These are phyloP conservation scores for Embidobia sp. DNA, from an alignment of 2,888 invertebrate species.

Conservation along the genomic window DNA sequence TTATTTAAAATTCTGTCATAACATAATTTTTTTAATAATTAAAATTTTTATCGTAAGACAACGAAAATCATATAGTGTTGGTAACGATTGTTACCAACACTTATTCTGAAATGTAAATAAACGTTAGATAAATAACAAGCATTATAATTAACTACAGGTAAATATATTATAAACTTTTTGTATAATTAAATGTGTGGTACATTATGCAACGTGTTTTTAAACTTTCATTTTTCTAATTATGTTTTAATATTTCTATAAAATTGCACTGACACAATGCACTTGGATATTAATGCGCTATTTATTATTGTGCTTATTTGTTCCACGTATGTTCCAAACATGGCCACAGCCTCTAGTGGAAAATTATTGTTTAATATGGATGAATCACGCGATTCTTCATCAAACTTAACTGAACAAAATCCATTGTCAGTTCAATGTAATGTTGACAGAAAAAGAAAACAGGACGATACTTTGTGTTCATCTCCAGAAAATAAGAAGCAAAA, in stretches of 20 bases:
- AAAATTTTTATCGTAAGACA: background rate
- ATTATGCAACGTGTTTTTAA: too few relatives aligned
- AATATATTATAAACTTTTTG: too few relatives aligned
- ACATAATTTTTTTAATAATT: background rate
- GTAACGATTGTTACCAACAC: background rate
- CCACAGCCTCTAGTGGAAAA: too few relatives aligned
- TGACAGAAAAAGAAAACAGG: conserved; percentile 7
- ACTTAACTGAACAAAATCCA: background rate
- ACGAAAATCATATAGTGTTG: background rate
- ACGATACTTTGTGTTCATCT: conserved; percentile 2
- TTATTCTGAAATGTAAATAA: conserved; percentile 1
- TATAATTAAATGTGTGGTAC: too few relatives aligned
- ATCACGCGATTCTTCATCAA: conserved; percentile 2
- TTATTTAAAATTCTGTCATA: background rate
- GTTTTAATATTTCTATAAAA: too few relatives aligned
- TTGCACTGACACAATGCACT: too few relatives aligned
- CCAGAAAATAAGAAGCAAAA: conserved; percentile 18
- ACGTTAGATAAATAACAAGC: background rate
- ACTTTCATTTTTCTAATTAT: too few relatives aligned
- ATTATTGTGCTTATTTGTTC: too few relatives aligned
- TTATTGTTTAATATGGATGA: conserved; percentile 5
- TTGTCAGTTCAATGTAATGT: background rate
- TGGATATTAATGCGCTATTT: too few relatives aligned
- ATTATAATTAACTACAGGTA: conserved; percentile 7
- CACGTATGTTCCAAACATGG: too few relatives aligned